phyloP scores from a whole-genome alignment of 2,113 vertebrate genomes.

The Mesoclemmys tuberculata region DNA sequence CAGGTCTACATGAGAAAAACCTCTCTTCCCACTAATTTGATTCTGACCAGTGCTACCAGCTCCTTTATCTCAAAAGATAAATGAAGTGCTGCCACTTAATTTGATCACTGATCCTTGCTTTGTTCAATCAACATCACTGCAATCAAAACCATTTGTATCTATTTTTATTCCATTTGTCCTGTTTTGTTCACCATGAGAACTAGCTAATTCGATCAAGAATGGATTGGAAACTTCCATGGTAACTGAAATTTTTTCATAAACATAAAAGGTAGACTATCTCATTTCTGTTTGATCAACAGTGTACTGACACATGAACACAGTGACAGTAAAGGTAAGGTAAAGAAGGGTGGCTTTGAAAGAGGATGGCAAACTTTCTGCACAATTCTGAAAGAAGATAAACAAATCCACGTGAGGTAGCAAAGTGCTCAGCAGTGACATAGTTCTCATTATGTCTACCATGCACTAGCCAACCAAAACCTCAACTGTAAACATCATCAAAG shows the following conservation, averaged over 20 bases:
- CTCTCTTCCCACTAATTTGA: not conserved
- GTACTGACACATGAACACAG: not conserved
- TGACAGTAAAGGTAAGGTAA: not conserved
- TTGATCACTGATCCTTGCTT: not conserved
- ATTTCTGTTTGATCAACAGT: not conserved
- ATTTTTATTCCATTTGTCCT: not conserved
- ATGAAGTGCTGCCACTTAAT: not conserved
- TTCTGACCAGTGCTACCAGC: not conserved
- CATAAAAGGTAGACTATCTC: not conserved
- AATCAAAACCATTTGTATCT: not conserved
- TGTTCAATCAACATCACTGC: not conserved
- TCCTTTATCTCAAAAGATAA: not conserved
- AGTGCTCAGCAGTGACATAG: not conserved
- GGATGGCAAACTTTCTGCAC: not conserved
- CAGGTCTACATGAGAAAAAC: not conserved
- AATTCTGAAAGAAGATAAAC: not conserved
- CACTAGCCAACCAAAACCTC: no score
- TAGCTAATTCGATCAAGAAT: not conserved
- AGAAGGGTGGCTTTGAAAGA: not conserved
- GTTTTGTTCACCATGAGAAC: not conserved
- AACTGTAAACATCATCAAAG: not conserved
- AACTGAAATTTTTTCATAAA: not conserved
- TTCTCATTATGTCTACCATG: not conserved
- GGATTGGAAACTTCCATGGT: not conserved
- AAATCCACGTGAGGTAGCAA: not conserved